Evolutionary conservation across 2,888 invertebrate genomes (phyloP), one percentile per base, ranked within the genome.

Genomic region (Sialis fuliginosa): DNA sequence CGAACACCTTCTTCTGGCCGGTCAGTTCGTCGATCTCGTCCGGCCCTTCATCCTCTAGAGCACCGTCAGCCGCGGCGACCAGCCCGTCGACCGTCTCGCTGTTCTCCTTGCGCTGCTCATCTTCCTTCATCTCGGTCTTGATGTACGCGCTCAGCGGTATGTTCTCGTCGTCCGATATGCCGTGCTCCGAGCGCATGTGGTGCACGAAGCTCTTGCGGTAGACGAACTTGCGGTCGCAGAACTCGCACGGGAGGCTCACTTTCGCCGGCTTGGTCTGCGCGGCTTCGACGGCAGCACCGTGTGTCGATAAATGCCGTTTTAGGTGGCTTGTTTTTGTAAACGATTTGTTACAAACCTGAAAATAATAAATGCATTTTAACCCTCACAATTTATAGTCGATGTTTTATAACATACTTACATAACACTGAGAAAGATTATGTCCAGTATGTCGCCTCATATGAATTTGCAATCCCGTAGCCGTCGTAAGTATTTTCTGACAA

Each of bases 381-480:
- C 4, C 22, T 2, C 22, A 22, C 22, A 22, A 22, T 22, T 22
- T 22, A 22, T 22, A 22, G 22, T 22, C 22, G 22, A 22, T 22
- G 22, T 22, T 22, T 22, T 22, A 22, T 22, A 22, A 22, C 22
- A 13, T 10, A 41, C 51, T 54, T 56, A 62, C 62, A 52, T 57
- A 55, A 44, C 62, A 62, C 31, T 52, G 52, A 12, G 56, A 53
- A 44, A 60, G 49, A 54, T 60, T 57, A 30, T 56, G 47, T 6
- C 79, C 79, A 0, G 78, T 79, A 52, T 80, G 79, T 0, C 77
- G 67, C 1, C 79, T 69, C 72, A 79, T 77, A 53, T 80, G 79
- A 3, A 79, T 57, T 48, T 57, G 57, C 33, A 61, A 51, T 39
- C 62, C 62, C 42, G 55, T 52, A 47, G 55, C 55, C 35, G 60